Evolutionary conservation across 2,113 vertebrate species (phyloP), one percentile per base, ranked within the genome.

Genomic region (Dryoscopus gambensis): DNA sequence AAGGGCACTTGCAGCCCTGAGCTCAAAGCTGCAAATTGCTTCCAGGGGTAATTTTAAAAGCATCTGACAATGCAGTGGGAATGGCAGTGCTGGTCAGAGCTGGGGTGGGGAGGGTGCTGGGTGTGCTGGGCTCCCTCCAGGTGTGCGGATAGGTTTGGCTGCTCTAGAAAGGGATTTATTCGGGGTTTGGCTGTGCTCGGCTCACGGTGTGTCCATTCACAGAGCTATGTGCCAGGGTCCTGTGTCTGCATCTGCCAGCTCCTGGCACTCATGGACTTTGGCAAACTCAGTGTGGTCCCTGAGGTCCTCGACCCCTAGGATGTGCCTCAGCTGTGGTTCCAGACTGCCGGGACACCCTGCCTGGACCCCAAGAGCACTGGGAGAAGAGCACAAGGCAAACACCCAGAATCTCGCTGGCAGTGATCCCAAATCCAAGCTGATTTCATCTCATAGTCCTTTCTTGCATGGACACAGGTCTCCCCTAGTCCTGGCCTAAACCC

Each of bases 381-480:
- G n/a, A 55, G 35, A 49, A 50, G 42, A 31, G 35, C 18, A 11
- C 22, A 10, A 39, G 42, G n/a, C 33, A 50, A 59, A 76, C 9
- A 31, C 11, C 19, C 25, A 27, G 16, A n/a, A 8, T 27, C 33
- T 30, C 10, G n/a, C 35, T 11, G 4, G 40, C 55, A 46, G 18
- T 1, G 4, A 52, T 53, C 22, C 62, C 20, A 57, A 53, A 40
- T 20, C 31, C 0, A 0, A 44, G 30, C 42, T 15, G 49, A 28
- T n/a, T 15, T 49, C 15, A 3, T 7, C 25, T 30, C 52, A 15
- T 2, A 35, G 33, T 28, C 28, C 42, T 10, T 9, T 50, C 78
- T 47, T 12, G 4, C 37, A 4, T 0, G 1, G 46, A n/a, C 30
- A 31, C 3, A 1, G 27, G 16, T 64, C 28, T 73, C 23, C 10